Conservation (phyloP, 35 echinoderm and acorn worm genomes). For the Heliocidaris erythrogramma region DNA sequence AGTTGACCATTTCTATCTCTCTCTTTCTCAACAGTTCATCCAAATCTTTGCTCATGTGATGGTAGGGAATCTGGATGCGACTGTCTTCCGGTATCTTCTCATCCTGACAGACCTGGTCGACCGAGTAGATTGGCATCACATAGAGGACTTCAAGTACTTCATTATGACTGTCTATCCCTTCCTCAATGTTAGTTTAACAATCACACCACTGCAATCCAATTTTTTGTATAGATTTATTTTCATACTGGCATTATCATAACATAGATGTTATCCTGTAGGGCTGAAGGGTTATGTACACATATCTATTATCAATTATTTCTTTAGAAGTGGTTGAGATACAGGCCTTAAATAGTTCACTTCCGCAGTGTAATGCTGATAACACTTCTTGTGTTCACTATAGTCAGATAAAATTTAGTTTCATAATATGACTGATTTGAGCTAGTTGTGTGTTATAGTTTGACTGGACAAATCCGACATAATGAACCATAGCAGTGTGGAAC, state of each 20-base stretch:
- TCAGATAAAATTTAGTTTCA: too few relatives aligned
- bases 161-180: constrained; percentile 80
- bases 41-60: constrained; percentile 86
- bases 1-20: neutral
- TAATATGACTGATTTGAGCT: too few relatives aligned
- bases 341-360: too few relatives aligned
- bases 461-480: too few relatives aligned
- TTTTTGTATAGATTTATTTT: neutral
- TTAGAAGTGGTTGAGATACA: too few relatives aligned
- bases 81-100: constrained; percentile 85
- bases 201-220: neutral
- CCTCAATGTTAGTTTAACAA: constrained; percentile 77
- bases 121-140: constrained; percentile 80
- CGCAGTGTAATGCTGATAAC: too few relatives aligned
- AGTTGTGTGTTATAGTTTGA: too few relatives aligned
- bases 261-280: neutral
- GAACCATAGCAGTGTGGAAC: too few relatives aligned
- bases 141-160: constrained; percentile 91
- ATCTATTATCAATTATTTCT: neutral
- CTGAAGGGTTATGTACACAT: neutral
- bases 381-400: too few relatives aligned
- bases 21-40: constrained; percentile 60
- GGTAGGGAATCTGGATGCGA: constrained; percentile 87
- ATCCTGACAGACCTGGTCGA: constrained; percentile 87
- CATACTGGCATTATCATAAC: neutral